Evolutionary conservation across 2,797 vertebrate species (phyloP).

Genomic region (Chloroceryle amazona): DNA sequence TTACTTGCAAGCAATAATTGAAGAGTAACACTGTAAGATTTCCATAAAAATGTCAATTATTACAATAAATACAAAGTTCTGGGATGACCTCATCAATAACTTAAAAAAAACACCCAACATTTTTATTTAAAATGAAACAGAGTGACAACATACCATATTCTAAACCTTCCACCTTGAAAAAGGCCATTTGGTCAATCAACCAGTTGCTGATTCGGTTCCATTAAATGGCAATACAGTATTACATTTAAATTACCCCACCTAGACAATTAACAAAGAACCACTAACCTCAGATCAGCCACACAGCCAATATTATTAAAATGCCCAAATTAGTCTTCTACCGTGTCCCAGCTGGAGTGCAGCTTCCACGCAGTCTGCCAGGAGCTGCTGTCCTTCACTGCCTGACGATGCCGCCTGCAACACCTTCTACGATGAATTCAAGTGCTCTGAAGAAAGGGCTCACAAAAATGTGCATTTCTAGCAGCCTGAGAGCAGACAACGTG

Average conservation of each 20-base stretch:
- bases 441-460: slow-evolving; percentile 58
- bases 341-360: slow-evolving; percentile 5
- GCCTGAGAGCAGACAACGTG: slow-evolving; percentile 31
- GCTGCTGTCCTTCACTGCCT: slow-evolving; percentile 45
- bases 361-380: slow-evolving; percentile 17
- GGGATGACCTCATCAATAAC: slow-evolving; percentile 42
- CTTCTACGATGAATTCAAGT: background rate
- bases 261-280: slow-evolving; percentile 66
- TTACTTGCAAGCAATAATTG: background rate
- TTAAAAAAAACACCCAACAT: background rate
- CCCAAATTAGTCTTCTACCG: slow-evolving; percentile 38
- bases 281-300: slow-evolving; percentile 30
- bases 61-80: slow-evolving; percentile 29
- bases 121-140: slow-evolving; percentile 77
- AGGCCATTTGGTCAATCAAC: slow-evolving; percentile 55
- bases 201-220: slow-evolving; percentile 44
- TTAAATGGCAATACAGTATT: slow-evolving; percentile 68
- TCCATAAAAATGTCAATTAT: background rate
- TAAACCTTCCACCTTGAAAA: slow-evolving; percentile 53
- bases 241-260: slow-evolving; percentile 61
- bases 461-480: slow-evolving; percentile 5
- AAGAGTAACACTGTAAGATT: background rate
- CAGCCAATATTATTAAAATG: slow-evolving; percentile 26
- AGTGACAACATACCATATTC: background rate
- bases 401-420: background rate